Evolutionary conservation across 2,113 vertebrate species (phyloP), one percentile per base, ranked within the genome.

Genomic region (Centropristis striata): DNA sequence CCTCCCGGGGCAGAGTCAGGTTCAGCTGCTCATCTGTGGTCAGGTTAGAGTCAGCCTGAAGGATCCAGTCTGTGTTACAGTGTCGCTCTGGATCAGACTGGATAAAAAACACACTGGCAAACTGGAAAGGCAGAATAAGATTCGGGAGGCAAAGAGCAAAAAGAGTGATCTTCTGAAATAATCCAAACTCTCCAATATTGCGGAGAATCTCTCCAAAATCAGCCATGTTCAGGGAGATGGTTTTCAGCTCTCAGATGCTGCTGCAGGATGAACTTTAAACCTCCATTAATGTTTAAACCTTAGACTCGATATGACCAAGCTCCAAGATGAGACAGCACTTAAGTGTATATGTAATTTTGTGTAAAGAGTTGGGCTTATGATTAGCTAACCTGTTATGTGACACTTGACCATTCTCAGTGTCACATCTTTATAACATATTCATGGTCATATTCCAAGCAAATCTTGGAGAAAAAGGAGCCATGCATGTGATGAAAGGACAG

Each of bases 41-140:
- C 82, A 98, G 75, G 88, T 95, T 95, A 18, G 93, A 78, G n/a
- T 78, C 88, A 0, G 67, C 4, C 1, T 39, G 63, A 1, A 65
- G 92, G 60, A 91, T 90, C 90, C 91, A 92, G 74, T 89, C 81
- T 32, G 91, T 92, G 84, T 90, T 84, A 41, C 96, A 98, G 87
- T 91, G 75, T 32, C 96, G 90, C 0, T 90, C 65, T 20, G 95
- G 93, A 0, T 92, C 12, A 0, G 83, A n/a, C 8, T 95, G 90
- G 75, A 93, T 92, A 15, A 97, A 97, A 27, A 96, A 72, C 2
- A 98, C 93, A 37, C 90, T 89, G 6, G 96, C 95, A 70, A 96
- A 88, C 51, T 92, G 93, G 81, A 95, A 96, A 10, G 93, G 50
- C 14, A 85, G 18, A 66, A 91, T 50, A 88, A 89, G 6, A 71